These are phyloP conservation scores for Drepana falcataria DNA, from an alignment of 2,888 invertebrate species.

Conservation along the genomic window DNA sequence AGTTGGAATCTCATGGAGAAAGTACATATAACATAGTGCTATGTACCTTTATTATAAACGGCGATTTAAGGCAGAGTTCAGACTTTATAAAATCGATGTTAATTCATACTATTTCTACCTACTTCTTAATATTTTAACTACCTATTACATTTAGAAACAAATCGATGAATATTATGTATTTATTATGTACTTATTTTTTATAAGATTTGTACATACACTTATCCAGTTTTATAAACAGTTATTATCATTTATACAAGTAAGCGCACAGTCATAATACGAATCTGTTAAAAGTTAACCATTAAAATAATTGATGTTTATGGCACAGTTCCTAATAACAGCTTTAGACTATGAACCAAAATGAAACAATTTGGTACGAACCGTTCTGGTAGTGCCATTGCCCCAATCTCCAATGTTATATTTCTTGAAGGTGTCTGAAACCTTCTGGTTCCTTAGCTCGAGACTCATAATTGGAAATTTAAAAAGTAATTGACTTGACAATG, in stretches of 20 bases:
- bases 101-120: no score
- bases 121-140: no score
- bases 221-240: no score
- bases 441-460: slow-evolving; percentile 63
- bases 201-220: no score
- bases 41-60: not conserved
- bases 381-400: slow-evolving; percentile 46
- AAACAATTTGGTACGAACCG: slow-evolving; percentile 41
- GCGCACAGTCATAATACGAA: no score
- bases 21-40: slow-evolving; percentile 11
- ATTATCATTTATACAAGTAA: no score
- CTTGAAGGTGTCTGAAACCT: slow-evolving; percentile 65
- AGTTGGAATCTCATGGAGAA: slow-evolving; percentile 10
- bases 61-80: not conserved
- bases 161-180: no score
- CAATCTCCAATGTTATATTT: slow-evolving; percentile 66
- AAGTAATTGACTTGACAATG: slow-evolving; percentile 20
- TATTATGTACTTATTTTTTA: no score
- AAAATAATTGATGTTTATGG: not conserved
- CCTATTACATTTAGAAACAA: no score
- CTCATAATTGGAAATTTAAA: slow-evolving; percentile 51
- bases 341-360: slow-evolving; percentile 4
- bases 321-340: not conserved
- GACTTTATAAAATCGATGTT: no score
- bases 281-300: not conserved